Conservation (phyloP, 2,797 vertebrate genomes). For the Pantherophis alleghaniensis region DNA sequence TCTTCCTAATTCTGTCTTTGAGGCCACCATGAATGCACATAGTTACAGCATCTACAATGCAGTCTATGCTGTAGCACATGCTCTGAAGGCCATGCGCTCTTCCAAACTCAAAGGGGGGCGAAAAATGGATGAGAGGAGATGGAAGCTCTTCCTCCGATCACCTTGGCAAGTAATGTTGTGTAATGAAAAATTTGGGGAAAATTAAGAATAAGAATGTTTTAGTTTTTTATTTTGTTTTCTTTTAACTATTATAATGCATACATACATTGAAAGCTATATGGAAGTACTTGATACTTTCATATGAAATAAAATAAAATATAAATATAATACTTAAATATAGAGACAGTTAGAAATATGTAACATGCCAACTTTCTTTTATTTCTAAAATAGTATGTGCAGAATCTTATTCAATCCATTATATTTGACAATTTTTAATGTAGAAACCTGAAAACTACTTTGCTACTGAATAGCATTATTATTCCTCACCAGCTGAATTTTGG, state of each 20-base stretch:
- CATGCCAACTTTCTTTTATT: not conserved
- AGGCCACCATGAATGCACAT: not conserved
- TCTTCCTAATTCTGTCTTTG: not conserved
- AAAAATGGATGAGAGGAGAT: too few relatives aligned
- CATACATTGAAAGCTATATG: not conserved
- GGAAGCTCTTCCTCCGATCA: too few relatives aligned
- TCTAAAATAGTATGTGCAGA: not conserved
- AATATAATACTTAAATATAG: not conserved
- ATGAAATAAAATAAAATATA: too few relatives aligned
- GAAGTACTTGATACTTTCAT: too few relatives aligned
- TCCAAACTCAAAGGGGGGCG: too few relatives aligned
- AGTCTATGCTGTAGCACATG: not conserved
- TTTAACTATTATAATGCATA: not conserved
- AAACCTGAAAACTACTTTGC: not conserved
- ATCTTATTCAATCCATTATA: not conserved
- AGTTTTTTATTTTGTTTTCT: too few relatives aligned
- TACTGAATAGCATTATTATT: not conserved
- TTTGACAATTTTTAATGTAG: not conserved
- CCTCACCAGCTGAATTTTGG: not conserved
- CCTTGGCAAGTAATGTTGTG: too few relatives aligned
- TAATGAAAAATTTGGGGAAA: too few relatives aligned
- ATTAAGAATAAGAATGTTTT: not conserved
- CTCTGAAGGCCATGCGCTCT: not conserved
- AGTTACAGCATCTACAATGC: not conserved
- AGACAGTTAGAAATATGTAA: not conserved